phyloP scores from a whole-genome alignment of 2,888 invertebrate species.

The Terebella lapidaria region DNA sequence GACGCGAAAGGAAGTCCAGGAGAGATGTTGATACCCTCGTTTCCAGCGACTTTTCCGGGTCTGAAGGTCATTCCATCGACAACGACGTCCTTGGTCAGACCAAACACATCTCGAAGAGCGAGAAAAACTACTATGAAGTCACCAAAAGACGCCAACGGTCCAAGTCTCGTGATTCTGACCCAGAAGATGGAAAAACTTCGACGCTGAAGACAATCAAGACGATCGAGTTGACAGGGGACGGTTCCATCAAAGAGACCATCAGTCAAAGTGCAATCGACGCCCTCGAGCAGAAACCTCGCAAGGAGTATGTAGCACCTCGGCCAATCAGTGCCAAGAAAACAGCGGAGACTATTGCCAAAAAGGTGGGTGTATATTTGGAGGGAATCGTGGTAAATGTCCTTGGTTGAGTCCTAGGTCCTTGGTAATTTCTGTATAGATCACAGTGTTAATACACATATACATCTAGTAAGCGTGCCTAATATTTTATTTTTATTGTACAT shows the following conservation, averaged over 20 bases:
- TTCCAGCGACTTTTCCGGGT: not conserved
- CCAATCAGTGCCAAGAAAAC: not conserved
- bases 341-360: no score
- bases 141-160: not conserved
- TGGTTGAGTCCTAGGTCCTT: no score
- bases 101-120: not conserved
- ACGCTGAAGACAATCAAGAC: conserved; percentile 1
- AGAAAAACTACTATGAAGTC: not conserved
- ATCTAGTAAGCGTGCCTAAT: no score
- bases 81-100: not conserved
- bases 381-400: no score
- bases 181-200: not conserved
- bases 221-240: not conserved
- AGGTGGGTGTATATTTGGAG: no score
- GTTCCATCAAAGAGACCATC: not conserved
- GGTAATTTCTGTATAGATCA: no score
- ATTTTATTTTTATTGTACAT: no score
- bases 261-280: not conserved
- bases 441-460: no score
- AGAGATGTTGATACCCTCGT: not conserved
- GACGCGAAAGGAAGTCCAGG: not conserved
- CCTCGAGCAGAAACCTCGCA: not conserved
- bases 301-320: not conserved
- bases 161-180: not conserved
- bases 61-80: not conserved